Evolutionary conservation across 2,888 invertebrate genomes (phyloP).

Genomic region (Nemotelus nigrinus): DNA sequence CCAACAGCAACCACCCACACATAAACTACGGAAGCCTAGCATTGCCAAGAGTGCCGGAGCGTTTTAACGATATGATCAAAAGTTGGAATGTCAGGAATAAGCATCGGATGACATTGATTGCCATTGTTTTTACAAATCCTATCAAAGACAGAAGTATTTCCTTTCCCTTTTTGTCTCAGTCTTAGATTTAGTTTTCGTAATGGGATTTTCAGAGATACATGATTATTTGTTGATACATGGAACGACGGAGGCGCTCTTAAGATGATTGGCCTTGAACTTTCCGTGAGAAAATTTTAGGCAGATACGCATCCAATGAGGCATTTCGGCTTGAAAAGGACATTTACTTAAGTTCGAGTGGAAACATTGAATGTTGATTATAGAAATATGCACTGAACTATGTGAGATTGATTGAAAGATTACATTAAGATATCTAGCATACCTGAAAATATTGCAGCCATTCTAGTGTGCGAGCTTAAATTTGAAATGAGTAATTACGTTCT

Average conservation of each 20-base stretch:
- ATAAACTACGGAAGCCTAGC: background rate
- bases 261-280: constrained; percentile 14
- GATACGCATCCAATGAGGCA: too few relatives aligned
- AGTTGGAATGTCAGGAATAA: constrained; percentile 29
- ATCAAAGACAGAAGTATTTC: background rate
- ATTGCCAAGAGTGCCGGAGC: background rate
- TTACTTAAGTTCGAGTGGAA: too few relatives aligned
- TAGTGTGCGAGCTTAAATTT: too few relatives aligned
- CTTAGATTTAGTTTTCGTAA: background rate
- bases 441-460: too few relatives aligned
- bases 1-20: background rate
- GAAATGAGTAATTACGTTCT: too few relatives aligned
- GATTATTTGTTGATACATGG: constrained; percentile 29
- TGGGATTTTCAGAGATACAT: background rate
- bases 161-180: constrained; percentile 9
- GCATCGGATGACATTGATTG: constrained; percentile 28
- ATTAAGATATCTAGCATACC: too few relatives aligned
- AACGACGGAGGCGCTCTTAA: background rate
- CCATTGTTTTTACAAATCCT: constrained; percentile 35
- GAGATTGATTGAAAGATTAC: too few relatives aligned
- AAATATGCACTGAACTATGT: too few relatives aligned
- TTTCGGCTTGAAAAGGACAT: too few relatives aligned
- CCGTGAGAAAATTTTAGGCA: too few relatives aligned
- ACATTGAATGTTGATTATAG: too few relatives aligned
- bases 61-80: constrained; percentile 36